phyloP scores from a whole-genome alignment of 2,888 invertebrate species.

The Pristionchus japonicus region DNA sequence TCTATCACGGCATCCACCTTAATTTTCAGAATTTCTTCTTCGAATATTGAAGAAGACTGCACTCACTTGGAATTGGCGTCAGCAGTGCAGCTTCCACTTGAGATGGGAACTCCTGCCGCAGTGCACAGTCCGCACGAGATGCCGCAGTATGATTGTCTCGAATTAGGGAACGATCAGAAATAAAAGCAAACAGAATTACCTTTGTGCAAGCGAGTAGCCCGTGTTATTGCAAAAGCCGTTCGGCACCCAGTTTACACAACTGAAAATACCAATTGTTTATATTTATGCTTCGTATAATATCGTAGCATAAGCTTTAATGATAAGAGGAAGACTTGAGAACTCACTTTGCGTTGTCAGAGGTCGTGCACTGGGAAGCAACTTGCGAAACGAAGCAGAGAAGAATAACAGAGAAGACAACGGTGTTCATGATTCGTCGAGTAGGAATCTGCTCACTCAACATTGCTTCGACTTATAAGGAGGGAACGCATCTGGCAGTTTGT shows the following conservation, averaged over 20 bases:
- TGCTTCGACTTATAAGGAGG: neutral
- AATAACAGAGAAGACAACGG: neutral
- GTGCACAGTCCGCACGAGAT: neutral
- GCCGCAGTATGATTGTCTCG: neutral
- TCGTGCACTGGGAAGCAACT: neutral
- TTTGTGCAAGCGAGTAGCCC: neutral
- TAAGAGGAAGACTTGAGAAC: neutral
- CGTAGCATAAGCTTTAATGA: neutral
- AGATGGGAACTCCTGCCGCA: neutral
- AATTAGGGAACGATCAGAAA: neutral
- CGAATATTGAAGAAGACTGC: too few species aligned
- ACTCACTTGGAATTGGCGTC: conserved; percentile 18
- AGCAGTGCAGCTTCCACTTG: neutral
- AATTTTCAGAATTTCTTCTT: too few species aligned
- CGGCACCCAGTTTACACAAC: neutral
- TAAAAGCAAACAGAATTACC: neutral
- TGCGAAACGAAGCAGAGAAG: neutral
- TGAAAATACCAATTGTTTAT: neutral
- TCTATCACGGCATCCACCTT: neutral
- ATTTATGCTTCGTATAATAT: neutral
- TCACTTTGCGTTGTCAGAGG: neutral
- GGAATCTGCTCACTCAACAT: neutral
- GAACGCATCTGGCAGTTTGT: neutral
- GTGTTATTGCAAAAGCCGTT: conserved; percentile 7
- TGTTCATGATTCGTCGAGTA: neutral